phyloP scores from a whole-genome alignment of 2,797 vertebrate genomes.

The Cossypha niveicapilla region DNA sequence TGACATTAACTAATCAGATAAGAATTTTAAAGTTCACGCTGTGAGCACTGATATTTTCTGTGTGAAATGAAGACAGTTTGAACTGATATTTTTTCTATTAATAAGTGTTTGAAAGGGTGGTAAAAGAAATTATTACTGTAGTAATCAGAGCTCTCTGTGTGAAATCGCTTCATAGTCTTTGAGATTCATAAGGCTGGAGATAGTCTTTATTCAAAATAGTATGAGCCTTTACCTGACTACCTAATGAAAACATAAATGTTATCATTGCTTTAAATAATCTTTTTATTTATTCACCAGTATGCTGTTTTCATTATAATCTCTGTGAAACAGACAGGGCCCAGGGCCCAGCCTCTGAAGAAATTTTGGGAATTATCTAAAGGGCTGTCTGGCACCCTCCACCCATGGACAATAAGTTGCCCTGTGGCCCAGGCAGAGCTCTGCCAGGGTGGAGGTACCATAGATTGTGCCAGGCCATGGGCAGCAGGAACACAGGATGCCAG shows the following conservation, averaged over 20 bases:
- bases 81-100: constrained; percentile 44
- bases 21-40: constrained; percentile 48
- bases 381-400: neutral
- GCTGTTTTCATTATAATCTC: neutral
- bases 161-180: constrained; percentile 53
- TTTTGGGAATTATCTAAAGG: neutral
- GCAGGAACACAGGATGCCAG: neutral
- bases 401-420: neutral
- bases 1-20: constrained; percentile 38
- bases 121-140: constrained; percentile 67
- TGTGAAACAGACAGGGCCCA: neutral
- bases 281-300: neutral
- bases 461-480: neutral
- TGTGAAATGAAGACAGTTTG: constrained; percentile 40
- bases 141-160: constrained; percentile 75
- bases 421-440: neutral
- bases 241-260: constrained; percentile 18
- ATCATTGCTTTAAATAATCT: neutral
- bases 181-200: constrained; percentile 19
- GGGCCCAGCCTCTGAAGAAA: neutral
- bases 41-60: constrained; percentile 39
- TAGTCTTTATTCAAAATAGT: constrained; percentile 42
- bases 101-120: constrained; percentile 69
- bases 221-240: constrained; percentile 35
- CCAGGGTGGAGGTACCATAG: neutral